Base-by-base conservation (phyloP, 2,797 vertebrate species). In the Tarsius wallacei region DNA sequence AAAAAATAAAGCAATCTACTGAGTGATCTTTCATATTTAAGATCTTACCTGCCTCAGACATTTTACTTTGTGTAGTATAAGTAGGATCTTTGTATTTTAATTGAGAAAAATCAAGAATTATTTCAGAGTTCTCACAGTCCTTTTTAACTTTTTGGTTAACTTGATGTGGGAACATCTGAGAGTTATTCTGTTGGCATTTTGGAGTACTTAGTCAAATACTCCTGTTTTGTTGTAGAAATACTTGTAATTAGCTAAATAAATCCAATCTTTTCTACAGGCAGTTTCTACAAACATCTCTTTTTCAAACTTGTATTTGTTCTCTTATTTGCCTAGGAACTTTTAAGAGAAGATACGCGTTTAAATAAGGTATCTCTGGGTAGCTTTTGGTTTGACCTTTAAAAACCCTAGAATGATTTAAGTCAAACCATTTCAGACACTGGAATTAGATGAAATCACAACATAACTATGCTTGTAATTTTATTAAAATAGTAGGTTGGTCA, bases 351-450 rank as follows among this genome's bases (percentile, higher is more conserved):
- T 88, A 2, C 10, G 73, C 78, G 22, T 97, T 95, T 90, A 87
- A 97, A 86, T 76, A 97, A 95, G 85, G 7, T 36, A 1, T 87
- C 71, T 90, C 84, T 96, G 63, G 64, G 57, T 95, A 85, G 66
- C 1, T 19, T 93, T 94, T 91, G 94, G 90, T 98, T 98, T 98
- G 90, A 81, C 74, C 87, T 84, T 59, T 42, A 84, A 96, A 95
- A 97, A 94, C 4, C 15, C 26, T 31, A 82, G 14, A 51, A 80
- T 96, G 36, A 97, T 93, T 98, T 92, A 98, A 97, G 66, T 96
- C 81, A 98, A 94, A 89, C 22, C 93, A 95, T 90, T 68, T 96
- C 90, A 97, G 94, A 98, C 89, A 90, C 24, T 96, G 63, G 74
- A 90, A 3, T 61, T 97, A 70, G 87, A 96, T 93, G 91, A 97